phyloP scores from a whole-genome alignment of 2,797 vertebrate species.

The Pseudochirops cupreus region DNA sequence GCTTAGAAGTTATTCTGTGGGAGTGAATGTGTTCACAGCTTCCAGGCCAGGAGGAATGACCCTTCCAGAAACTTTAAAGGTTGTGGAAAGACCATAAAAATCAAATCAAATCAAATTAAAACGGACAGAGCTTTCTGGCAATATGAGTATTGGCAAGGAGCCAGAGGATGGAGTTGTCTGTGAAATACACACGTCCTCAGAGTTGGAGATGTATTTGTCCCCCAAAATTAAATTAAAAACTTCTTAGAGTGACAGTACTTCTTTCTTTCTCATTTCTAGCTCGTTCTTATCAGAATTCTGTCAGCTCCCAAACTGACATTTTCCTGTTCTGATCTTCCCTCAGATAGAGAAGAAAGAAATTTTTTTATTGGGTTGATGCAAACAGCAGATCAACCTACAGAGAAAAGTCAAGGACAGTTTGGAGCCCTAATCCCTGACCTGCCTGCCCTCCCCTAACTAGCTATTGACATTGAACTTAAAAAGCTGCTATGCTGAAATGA shows the following conservation, averaged over 20 bases:
- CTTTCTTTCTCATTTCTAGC: constrained; percentile 78
- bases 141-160: constrained; percentile 71
- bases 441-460: constrained; percentile 86
- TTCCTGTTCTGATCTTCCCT: constrained; percentile 87
- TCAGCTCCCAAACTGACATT: constrained; percentile 89
- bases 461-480: constrained; percentile 89
- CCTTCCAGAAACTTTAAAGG: constrained; percentile 81
- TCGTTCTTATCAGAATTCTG: constrained; percentile 87
- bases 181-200: constrained; percentile 65
- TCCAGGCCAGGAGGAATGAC: constrained; percentile 81
- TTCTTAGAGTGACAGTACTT: constrained; percentile 72
- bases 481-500: constrained; percentile 82
- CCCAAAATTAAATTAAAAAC: constrained; percentile 77
- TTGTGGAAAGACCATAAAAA: constrained; percentile 78
- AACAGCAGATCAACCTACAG: constrained; percentile 85
- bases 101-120: constrained; percentile 84
- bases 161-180: constrained; percentile 36
- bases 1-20: constrained; percentile 78
- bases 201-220: constrained; percentile 70
- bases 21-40: constrained; percentile 80
- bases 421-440: constrained; percentile 87
- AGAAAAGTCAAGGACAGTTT: constrained; percentile 86
- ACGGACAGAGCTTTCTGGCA: constrained; percentile 81
- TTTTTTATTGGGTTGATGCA: constrained; percentile 83
- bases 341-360: constrained; percentile 84